Evolutionary conservation across 1,140 invertebrate genomes (phyloP).

Genomic region (Bemisia tabaci): DNA sequence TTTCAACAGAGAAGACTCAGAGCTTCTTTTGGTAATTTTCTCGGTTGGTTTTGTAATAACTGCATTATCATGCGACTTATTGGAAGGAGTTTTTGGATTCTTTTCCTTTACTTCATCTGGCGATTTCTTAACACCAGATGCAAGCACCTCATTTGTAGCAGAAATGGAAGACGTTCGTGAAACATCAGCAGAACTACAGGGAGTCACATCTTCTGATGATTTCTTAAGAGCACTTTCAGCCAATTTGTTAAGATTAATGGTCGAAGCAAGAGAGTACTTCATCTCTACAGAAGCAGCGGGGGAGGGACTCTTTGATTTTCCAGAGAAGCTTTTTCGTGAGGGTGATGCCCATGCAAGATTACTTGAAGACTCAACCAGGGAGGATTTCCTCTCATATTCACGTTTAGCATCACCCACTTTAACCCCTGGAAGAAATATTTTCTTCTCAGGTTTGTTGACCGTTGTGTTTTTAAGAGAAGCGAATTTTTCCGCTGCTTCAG

Average conservation of each 20-base stretch:
- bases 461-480: neutral
- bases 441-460: constrained; percentile 49
- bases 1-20: neutral
- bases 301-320: constrained; percentile 10
- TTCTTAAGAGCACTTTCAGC: constrained; percentile 20
- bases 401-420: constrained; percentile 70
- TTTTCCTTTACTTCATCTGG: constrained; percentile 3
- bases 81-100: constrained; percentile 13
- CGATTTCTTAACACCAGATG: neutral
- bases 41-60: constrained; percentile 28
- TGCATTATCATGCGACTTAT: constrained; percentile 38
- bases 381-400: constrained; percentile 63
- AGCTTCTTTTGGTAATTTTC: neutral
- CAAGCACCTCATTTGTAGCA: neutral
- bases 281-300: constrained; percentile 7
- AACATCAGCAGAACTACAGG: neutral
- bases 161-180: neutral
- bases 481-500: constrained; percentile 35
- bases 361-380: constrained; percentile 28
- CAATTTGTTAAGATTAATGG: constrained; percentile 23
- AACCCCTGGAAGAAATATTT: constrained; percentile 61
- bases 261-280: constrained; percentile 23
- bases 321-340: constrained; percentile 13
- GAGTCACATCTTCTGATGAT: neutral
- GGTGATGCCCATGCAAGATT: neutral